Conservation (phyloP, 1,140 invertebrate genomes). For the Trichogramma pretiosum region DNA sequence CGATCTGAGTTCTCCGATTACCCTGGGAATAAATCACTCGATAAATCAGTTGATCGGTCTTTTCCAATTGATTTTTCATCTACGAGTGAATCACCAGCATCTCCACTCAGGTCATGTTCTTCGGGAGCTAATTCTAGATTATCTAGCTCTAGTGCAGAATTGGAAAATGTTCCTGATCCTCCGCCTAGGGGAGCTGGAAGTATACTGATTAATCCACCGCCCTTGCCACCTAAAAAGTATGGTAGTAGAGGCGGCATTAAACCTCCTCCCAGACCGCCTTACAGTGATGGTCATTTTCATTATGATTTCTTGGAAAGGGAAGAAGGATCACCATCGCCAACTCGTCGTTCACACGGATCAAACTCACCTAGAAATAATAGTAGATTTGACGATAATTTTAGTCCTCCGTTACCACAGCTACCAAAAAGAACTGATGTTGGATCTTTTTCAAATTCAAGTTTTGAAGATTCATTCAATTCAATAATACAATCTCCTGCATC, state of each 20-base stretch:
- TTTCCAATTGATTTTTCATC: constrained; percentile 38
- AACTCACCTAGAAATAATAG: constrained; percentile 26
- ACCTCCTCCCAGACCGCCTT: constrained; percentile 58
- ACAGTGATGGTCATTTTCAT: constrained; percentile 48
- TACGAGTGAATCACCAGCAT: constrained; percentile 33
- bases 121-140: constrained; percentile 35
- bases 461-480: constrained; percentile 38
- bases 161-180: constrained; percentile 56
- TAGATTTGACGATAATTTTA: constrained; percentile 39
- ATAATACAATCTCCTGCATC: constrained; percentile 28
- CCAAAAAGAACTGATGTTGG: constrained; percentile 26
- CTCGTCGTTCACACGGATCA: constrained; percentile 24
- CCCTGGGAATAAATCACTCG: constrained; percentile 20
- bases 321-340: constrained; percentile 39
- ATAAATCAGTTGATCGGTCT: constrained; percentile 30
- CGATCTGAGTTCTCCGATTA: constrained; percentile 33
- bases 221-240: constrained; percentile 75
- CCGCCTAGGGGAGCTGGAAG: constrained; percentile 56
- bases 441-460: constrained; percentile 29
- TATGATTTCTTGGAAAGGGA: constrained; percentile 56
- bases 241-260: constrained; percentile 36
- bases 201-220: constrained; percentile 63
- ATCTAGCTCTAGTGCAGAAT: constrained; percentile 37
- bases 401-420: constrained; percentile 33
- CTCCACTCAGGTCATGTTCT: constrained; percentile 33